These are phyloP conservation scores for Apis florea DNA, from an alignment of 1,140 invertebrate species.

Conservation along the genomic window DNA sequence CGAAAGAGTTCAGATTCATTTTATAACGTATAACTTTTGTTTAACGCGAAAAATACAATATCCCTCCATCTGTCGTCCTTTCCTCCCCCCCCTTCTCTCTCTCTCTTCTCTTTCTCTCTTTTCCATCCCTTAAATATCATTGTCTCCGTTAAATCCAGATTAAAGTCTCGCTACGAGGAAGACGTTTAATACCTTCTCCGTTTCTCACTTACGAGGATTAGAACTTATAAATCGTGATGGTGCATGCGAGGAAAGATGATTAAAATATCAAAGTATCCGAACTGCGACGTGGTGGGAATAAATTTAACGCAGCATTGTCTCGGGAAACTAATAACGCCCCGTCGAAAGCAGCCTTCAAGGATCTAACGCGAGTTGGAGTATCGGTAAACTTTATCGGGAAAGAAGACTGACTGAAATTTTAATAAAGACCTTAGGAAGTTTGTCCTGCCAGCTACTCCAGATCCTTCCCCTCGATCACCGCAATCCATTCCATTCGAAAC, in stretches of 20 bases:
- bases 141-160: not conserved
- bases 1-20: not conserved
- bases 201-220: not conserved
- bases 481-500: constrained; percentile 3
- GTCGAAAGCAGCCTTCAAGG: not conserved
- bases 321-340: constrained; percentile 34
- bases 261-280: constrained; percentile 33
- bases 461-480: too few species aligned
- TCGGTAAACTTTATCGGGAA: constrained; percentile 29
- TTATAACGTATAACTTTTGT: not conserved
- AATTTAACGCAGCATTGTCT: constrained; percentile 31
- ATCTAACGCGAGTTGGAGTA: constrained; percentile 19
- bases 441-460: not conserved
- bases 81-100: not conserved
- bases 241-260: constrained; percentile 34
- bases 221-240: constrained; percentile 32
- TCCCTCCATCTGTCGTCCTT: not conserved
- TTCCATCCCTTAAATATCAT: not conserved
- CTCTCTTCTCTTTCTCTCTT: not conserved
- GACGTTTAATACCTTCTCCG: not conserved
- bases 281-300: constrained; percentile 3
- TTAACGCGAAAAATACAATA: not conserved
- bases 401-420: constrained; percentile 34
- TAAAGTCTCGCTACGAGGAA: not conserved
- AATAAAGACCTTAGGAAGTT: constrained; percentile 16